Base-by-base conservation (phyloP, 2,797 vertebrate species). In the Coccyzus lansbergi region DNA sequence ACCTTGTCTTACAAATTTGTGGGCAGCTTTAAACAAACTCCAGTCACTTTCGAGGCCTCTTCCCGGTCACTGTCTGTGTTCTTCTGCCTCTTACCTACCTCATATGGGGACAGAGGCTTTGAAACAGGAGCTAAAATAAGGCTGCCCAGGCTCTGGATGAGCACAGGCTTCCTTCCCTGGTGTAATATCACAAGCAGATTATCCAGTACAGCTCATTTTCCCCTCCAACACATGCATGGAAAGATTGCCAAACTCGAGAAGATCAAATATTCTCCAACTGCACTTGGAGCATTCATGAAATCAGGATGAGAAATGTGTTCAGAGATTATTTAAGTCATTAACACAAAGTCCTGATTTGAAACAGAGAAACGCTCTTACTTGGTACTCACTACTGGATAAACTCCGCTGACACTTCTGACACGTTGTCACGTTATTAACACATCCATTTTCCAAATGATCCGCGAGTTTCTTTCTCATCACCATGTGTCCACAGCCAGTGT, bases 371-470 rank as follows among this genome's bases (percentile, higher is more conserved):
- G 67, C 15, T 59, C 97, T 95, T 83, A 98, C 98, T 95, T 97
- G 97, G 63, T 88, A 83, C 7, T 97, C 96, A 4, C 90, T 84
- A 22, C 83, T 91, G 71, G 95, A 94, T 38, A 97, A 71, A 62
- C 81, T 91, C 68, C 53, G 58, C 11, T 96, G 91, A 58, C 98
- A 98, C 68, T 91, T 92, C 67, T 92, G 89, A 74, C 97, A 98
- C 28, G 26, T 25, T 0, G 78, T 94, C 94, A 95, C 91, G 1
- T 98, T 98, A 53, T 98, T 98, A 69, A 93, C 91, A 84, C 98
- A 98, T 33, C 97, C 97, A 14, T 96, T 97, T 65, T 98, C 97
- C 95, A 98, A 88, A 81, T 98, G 98, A 29, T 97, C 96, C 31
- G 97, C 97, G 53, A 98, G 95, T 22, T 97, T 96, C 94, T 86